Base-by-base conservation (phyloP, 1,140 invertebrate species). In the Trinorchestia longiramus region DNA sequence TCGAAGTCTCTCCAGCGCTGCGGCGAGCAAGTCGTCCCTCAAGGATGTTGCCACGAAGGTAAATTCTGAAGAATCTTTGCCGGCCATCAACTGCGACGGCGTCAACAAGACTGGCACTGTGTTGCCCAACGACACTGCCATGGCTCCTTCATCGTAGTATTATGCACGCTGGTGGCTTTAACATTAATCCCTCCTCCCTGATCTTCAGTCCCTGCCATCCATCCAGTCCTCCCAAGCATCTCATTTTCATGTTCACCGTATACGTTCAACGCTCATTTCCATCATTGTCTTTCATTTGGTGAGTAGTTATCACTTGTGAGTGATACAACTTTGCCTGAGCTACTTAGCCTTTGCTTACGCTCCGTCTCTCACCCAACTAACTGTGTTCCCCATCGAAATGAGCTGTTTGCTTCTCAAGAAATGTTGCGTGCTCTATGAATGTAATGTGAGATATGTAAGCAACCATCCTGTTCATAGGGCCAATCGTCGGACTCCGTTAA, bases 141-240 rank as follows among this genome's bases (percentile, higher is more conserved):
- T 94, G 92, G 92, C 92, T 44, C 92, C 92, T 94, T 94, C 92
- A 47, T 94, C 92, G 92, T 94, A 94, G 92, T 94, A 94, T 94
- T 94, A 94, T 47, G 92, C 43, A 43, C 92, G 92, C 40, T 94
- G 92, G 92, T 94, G 92, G 92, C 92, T 94, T 44, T 94, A 94
- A 47, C 44, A 94, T 94, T n/a, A 94, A 42, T n/a, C 40, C 44
- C 44, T 45, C 92, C 92, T 94, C 44, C 44, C 44, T 43, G 92
- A 94, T 45, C 44, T 45, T 23, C 92, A 94, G 43, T 42, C 44
- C 92, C 44, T 43, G 40, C 92, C 36, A 45, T 94, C 92, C 44
- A 43, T 94, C 92, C 4, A 19, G 43, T 40, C 92, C 19, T 94
- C 92, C 92, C 44, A 45, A 45, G 43, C 92, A 94, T 45, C 92